Evolutionary conservation across 37 sponge, comb jelly and placozoan genomes (phyloP).

Genomic region (Bolinopsis microptera): DNA sequence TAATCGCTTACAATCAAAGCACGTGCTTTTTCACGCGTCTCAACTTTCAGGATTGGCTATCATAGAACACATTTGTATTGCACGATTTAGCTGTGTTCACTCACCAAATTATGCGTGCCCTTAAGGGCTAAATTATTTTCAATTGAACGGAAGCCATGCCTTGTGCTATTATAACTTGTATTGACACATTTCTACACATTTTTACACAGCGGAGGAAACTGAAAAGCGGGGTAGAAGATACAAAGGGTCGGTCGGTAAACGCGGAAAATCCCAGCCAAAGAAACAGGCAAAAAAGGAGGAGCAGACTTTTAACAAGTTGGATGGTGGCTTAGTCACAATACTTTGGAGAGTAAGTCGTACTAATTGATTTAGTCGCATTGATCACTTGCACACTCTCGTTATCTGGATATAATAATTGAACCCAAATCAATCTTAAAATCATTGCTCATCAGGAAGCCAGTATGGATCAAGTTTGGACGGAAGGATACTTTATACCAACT

Average conservation of each 20-base stretch:
- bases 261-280: background rate
- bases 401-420: background rate
- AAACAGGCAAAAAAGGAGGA: background rate
- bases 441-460: background rate
- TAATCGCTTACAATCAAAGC: no score
- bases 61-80: no score
- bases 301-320: background rate
- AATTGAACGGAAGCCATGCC: no score
- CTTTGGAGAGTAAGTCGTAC: background rate
- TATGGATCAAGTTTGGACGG: constrained; percentile 36
- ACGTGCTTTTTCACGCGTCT: background rate
- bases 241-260: background rate
- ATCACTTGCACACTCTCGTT: background rate
- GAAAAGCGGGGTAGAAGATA: background rate
- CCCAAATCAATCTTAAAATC: background rate
- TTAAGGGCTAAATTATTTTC: no score
- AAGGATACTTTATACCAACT: constrained; percentile 8
- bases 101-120: no score
- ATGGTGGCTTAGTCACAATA: background rate
- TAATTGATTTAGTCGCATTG: background rate
- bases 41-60: no score
- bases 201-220: background rate
- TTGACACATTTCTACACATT: no score
- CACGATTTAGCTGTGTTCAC: no score
- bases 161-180: no score